A percentile compares a stretch with the other conserved stretches of the same genome.
phyloP scores from a whole-genome alignment of 2,113 vertebrate species.

The Diadophis punctatus region DNA sequence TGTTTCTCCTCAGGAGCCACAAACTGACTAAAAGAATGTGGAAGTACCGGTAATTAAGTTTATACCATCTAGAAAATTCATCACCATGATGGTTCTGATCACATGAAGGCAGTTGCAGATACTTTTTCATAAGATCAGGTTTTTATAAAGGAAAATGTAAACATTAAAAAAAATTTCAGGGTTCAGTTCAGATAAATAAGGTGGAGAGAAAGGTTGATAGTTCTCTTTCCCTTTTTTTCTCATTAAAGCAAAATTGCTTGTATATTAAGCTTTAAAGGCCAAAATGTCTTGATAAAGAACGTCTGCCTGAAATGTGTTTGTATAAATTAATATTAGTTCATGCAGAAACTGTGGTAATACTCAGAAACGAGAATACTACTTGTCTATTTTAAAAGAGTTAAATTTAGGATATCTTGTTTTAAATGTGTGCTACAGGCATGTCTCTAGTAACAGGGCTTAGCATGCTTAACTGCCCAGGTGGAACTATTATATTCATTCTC shows the following conservation, averaged over 20 bases:
- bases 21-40: neutral
- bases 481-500: neutral
- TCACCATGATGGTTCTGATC: neutral
- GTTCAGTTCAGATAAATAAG: neutral
- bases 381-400: conserved; percentile 12
- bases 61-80: neutral
- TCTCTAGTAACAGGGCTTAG: neutral
- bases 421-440: neutral
- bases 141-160: neutral
- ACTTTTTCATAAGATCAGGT: neutral
- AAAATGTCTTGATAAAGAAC: neutral
- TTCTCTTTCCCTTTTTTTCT: neutral
- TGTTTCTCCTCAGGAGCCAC: neutral
- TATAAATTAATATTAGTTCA: neutral
- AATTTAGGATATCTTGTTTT: neutral
- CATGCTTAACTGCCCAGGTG: neutral
- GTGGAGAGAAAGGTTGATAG: neutral
- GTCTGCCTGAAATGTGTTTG: conserved; percentile 28
- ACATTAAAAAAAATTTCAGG: neutral
- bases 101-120: neutral
- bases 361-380: conserved; percentile 2
- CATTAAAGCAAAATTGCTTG: neutral
- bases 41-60: neutral
- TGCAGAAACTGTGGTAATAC: neutral
- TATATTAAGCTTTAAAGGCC: neutral